Evolutionary conservation across 2,113 vertebrate species (phyloP).

Genomic region (Burhinus oedicnemus): DNA sequence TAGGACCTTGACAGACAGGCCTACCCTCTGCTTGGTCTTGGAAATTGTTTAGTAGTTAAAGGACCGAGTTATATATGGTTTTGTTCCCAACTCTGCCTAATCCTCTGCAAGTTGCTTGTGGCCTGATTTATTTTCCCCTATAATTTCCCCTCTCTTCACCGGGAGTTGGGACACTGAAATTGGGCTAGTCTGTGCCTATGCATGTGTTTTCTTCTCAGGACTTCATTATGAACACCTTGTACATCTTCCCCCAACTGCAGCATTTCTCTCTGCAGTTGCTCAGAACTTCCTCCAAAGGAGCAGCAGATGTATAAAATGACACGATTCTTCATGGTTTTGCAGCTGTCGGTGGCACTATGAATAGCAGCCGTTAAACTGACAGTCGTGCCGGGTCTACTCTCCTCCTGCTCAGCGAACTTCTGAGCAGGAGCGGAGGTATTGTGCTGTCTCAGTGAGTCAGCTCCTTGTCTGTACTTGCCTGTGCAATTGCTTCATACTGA

Average conservation of each 20-base stretch:
- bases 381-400: neutral
- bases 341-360: constrained; percentile 44
- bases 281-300: neutral
- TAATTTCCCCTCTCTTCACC: neutral
- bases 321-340: constrained; percentile 22
- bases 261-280: neutral
- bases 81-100: neutral
- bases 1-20: neutral
- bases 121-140: neutral
- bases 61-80: neutral
- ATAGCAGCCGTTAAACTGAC: constrained; percentile 28
- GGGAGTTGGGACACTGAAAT: neutral
- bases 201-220: neutral
- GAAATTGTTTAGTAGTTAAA: neutral
- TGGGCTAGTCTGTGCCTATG: neutral
- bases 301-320: constrained; percentile 40
- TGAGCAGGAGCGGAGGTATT: constrained; percentile 20
- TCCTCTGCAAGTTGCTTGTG: neutral
- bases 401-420: constrained; percentile 2
- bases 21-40: neutral
- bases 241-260: neutral
- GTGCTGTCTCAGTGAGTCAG: constrained; percentile 34
- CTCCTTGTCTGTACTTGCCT: constrained; percentile 18
- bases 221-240: neutral
- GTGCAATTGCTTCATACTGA: neutral